phyloP scores from a whole-genome alignment of 2,113 vertebrate genomes.

The Eptesicus fuscus region DNA sequence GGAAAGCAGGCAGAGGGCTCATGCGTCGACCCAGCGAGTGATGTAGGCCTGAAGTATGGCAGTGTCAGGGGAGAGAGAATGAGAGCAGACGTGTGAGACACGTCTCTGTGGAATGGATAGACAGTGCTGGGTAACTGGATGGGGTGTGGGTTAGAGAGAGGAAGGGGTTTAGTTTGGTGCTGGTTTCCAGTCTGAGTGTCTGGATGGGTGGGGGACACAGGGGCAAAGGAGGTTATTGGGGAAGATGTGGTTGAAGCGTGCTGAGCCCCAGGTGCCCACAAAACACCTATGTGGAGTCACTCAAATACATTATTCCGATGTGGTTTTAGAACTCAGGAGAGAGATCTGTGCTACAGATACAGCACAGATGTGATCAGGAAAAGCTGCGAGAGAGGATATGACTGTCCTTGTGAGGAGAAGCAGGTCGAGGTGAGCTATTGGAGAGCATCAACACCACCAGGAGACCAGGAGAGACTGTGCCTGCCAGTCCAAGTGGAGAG shows the following conservation, averaged over 20 bases:
- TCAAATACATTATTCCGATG: background rate
- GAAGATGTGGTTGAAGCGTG: background rate
- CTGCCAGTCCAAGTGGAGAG: fast-evolving
- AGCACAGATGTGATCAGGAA: background rate
- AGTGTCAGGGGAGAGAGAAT: background rate
- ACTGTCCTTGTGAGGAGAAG: background rate
- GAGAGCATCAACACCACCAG: too few relatives aligned
- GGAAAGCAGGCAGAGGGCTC: background rate
- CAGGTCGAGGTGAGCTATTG: background rate
- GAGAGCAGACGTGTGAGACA: background rate
- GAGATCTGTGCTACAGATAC: background rate
- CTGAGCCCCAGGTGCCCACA: background rate
- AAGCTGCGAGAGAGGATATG: background rate
- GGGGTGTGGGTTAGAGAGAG: background rate
- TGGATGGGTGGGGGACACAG: background rate
- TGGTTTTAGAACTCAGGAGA: background rate
- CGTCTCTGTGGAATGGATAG: background rate
- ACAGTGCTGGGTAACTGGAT: background rate
- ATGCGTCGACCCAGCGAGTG: fast-evolving
- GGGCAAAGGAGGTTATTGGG: background rate
- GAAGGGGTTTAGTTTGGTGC: background rate
- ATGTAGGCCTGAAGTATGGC: background rate
- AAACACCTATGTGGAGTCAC: background rate
- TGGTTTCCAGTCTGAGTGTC: background rate
- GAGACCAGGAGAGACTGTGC: background rate